Evolutionary conservation across 2,888 invertebrate genomes (phyloP).

Genomic region (Rhaphigaster nebulosa): DNA sequence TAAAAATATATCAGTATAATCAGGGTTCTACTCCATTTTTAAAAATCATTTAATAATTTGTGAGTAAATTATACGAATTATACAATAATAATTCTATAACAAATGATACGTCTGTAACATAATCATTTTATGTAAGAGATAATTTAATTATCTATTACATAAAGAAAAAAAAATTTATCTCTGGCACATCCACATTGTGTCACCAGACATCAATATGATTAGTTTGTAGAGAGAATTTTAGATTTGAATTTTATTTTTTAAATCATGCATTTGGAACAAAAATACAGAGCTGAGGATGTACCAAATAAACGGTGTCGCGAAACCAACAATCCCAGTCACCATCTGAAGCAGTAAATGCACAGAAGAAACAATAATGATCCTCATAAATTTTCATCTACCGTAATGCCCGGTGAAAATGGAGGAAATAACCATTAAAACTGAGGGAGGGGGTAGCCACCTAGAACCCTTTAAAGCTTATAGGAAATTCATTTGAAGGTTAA

Average conservation of each 20-base stretch:
- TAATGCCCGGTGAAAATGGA: slow-evolving; percentile 14
- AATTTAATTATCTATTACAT: no score
- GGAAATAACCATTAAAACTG: slow-evolving; percentile 25
- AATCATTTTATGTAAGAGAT: no score
- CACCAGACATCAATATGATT: no score
- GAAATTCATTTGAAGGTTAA: slow-evolving; percentile 24
- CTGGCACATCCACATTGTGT: no score
- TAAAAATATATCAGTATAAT: no score
- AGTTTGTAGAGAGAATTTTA: no score
- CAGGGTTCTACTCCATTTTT: no score
- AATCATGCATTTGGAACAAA: neutral
- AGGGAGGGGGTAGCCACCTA: neutral
- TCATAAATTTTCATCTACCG: slow-evolving; percentile 8
- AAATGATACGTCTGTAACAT: no score
- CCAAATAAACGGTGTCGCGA: neutral
- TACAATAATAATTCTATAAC: no score
- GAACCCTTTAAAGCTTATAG: slow-evolving; percentile 15
- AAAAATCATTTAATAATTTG: no score
- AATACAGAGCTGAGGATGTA: neutral
- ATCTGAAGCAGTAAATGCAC: neutral
- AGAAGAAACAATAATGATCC: slow-evolving; percentile 28
- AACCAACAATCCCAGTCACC: neutral
- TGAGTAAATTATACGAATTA: no score
- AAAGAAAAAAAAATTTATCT: no score
- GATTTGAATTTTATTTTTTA: neutral